Evolutionary conservation across 1,140 invertebrate species (phyloP), one percentile per base, ranked within the genome.

Genomic region (Atta texana): DNA sequence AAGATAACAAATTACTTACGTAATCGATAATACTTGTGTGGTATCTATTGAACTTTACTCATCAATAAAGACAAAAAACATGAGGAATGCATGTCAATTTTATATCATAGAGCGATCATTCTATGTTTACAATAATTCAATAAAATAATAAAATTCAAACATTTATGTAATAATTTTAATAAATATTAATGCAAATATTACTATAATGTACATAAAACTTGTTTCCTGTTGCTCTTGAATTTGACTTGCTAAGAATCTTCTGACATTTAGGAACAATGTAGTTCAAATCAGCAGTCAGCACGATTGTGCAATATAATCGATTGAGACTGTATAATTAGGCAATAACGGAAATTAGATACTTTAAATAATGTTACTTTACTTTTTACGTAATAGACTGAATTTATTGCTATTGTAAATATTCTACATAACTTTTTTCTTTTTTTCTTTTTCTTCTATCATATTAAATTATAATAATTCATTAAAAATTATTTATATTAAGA

Each of bases 201-300:
- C 64, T 77, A 39, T 53, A 78, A 80, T 59, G 1, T 61, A 51
- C 24, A 69, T 24, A 44, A 86, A 74, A 12, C 28, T 16, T 49
- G 21, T 39, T 89, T 89, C 87, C 87, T 85, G 87, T 64, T n/a
- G 55, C 21, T 59, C 28, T 21, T 21, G 10, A 28, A 89, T 86
- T 86, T 88, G 81, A 89, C 82, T 88, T 88, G 82, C 82, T 75
- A 88, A 89, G 18, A 51, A 49, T 31, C 61, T 72, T 64, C 21
- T 75, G 86, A 88, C 75, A 69, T 75, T 81, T 78, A 84, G 39
- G 75, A 74, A 89, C 72, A 80, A 85, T 86, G 59, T 81, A 75
- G 51, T 49, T 85, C 51, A 55, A 59, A 87, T 66, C 53, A 44
- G 53, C 3, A 86, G 44, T 66, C 74, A 87, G 16, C 3, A 64